Evolutionary conservation across 2,888 invertebrate genomes (phyloP).

Genomic region (Merodon equestris): DNA sequence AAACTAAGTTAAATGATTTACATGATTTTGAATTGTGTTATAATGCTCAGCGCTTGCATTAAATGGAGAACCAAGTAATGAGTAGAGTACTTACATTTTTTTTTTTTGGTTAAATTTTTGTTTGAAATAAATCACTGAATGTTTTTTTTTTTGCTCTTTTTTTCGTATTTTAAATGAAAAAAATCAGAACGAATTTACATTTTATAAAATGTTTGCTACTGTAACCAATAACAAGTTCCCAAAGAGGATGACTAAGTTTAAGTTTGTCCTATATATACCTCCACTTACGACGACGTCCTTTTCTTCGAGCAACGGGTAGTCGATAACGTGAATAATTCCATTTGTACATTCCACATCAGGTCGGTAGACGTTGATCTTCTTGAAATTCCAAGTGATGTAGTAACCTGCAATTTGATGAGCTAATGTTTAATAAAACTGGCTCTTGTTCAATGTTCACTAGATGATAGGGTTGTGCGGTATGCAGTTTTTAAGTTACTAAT

Average conservation of each 20-base stretch:
- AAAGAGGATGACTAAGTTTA: conserved; percentile 77
- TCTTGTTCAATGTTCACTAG: conserved; percentile 27
- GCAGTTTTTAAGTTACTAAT: conserved; percentile 24
- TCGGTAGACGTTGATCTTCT: conserved; percentile 90
- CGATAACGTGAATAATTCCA: conserved; percentile 96
- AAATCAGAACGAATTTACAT: conserved; percentile 64
- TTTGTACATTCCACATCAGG: conserved; percentile 97
- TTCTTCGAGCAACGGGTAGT: conserved; percentile 90
- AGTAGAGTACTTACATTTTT: conserved; percentile 13
- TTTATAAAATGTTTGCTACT: conserved; percentile 78
- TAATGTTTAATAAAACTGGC: conserved; percentile 61
- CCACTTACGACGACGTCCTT: conserved; percentile 86
- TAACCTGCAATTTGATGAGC: conserved; percentile 83
- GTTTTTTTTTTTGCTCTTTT: conserved; percentile 24
- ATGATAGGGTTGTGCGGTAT: conserved; percentile 26
- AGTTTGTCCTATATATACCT: conserved; percentile 77
- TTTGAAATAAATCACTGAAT: conserved; percentile 37
- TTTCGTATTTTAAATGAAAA: conserved; percentile 24
- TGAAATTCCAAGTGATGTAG: conserved; percentile 90
- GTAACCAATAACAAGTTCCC: conserved; percentile 78
- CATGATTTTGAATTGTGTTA: conserved; percentile 11
- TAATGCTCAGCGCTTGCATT: conserved; percentile 42
- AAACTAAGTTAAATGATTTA: conserved; percentile 20
- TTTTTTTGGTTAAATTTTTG: conserved; percentile 1
- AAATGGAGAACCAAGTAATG: conserved; percentile 15